These are phyloP conservation scores for Orthosia gracilis DNA, from an alignment of 2,888 invertebrate species.

Conservation along the genomic window DNA sequence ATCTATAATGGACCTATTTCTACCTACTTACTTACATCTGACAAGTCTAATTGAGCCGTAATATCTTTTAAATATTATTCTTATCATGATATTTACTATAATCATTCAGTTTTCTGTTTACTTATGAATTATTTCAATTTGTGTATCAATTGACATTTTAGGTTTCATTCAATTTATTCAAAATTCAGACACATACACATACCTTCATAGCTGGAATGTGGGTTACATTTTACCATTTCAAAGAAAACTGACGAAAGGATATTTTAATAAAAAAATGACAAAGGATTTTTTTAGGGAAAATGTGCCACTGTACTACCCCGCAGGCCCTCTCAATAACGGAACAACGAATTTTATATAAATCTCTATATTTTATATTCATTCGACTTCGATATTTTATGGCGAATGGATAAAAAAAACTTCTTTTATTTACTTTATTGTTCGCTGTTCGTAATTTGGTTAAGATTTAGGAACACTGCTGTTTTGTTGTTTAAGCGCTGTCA, in stretches of 20 bases:
- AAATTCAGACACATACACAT: background rate
- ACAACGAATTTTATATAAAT: constrained; percentile 1
- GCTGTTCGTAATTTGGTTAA: background rate
- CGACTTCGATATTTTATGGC: constrained; percentile 1
- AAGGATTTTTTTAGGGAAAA: constrained; percentile 12
- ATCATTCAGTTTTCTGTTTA: background rate
- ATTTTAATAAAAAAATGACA: constrained; percentile 8
- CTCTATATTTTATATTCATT: constrained; percentile 3
- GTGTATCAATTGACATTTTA: background rate
- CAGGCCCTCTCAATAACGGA: constrained; percentile 27
- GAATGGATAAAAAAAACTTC: background rate
- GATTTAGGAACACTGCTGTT: background rate
- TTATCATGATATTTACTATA: background rate
- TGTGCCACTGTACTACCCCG: constrained; percentile 15
- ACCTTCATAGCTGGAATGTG: background rate
- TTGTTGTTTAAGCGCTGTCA: background rate
- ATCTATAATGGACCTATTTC: background rate
- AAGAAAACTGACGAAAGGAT: background rate
- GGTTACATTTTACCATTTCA: background rate
- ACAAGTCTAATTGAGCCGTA: background rate
- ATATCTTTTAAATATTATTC: background rate
- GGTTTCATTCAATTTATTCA: background rate
- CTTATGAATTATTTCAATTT: background rate
- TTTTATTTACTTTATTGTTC: background rate
- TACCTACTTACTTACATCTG: background rate